Percentiles rank a stretch among this genome's conserved stretches.
phyloP scores from a whole-genome alignment of 2,888 invertebrate species.

The Caenorhabditis sulstoni region DNA sequence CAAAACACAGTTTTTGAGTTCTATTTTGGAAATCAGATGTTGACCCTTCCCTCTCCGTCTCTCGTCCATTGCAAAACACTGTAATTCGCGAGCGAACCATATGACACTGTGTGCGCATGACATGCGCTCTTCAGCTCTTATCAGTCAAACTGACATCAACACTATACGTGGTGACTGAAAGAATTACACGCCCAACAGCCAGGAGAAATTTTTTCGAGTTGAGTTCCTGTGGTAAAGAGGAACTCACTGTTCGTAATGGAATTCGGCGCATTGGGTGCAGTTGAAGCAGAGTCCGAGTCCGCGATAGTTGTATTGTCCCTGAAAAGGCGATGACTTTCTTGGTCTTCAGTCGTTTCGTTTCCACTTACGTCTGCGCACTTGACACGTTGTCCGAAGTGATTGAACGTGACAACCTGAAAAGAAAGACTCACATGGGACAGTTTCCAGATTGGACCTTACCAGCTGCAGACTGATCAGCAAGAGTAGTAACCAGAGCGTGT shows the following conservation, averaged over 20 bases:
- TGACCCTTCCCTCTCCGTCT: too few relatives aligned
- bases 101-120: conserved; percentile 13
- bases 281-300: conserved; percentile 49
- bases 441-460: conserved; percentile 6
- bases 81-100: too few relatives aligned
- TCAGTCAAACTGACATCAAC: conserved; percentile 23
- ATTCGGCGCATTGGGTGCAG: conserved; percentile 63
- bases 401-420: conserved; percentile 11
- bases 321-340: conserved; percentile 9
- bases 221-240: not conserved
- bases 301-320: conserved; percentile 55
- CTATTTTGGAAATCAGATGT: too few relatives aligned
- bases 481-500: conserved; percentile 19
- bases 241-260: conserved; percentile 64
- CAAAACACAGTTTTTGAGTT: too few relatives aligned
- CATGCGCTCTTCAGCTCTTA: conserved; percentile 22
- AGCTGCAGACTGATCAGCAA: not conserved
- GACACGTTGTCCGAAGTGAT: not conserved
- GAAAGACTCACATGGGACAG: not conserved
- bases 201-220: not conserved
- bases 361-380: conserved; percentile 15
- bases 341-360: not conserved
- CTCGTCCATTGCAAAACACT: too few relatives aligned
- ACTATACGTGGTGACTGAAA: not conserved
- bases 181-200: not conserved